These are phyloP conservation scores for Varanus komodoensis DNA, from an alignment of 2,113 vertebrate genomes.

Conservation along the genomic window DNA sequence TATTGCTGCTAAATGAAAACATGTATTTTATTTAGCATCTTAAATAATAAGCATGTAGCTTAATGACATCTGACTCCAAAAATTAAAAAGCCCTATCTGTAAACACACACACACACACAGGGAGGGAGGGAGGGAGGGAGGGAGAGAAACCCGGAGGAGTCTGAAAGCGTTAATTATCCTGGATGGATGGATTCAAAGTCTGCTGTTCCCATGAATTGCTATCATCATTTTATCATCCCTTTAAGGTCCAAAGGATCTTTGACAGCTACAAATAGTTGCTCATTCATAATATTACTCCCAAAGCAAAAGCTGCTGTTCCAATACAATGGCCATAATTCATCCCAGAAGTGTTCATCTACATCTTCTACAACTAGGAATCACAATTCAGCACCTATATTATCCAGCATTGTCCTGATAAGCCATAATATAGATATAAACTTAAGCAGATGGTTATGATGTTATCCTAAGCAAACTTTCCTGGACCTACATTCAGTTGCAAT, in stretches of 20 bases:
- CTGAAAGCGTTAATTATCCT: constrained; percentile 29
- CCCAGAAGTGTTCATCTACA: constrained; percentile 57
- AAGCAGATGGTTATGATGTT: constrained; percentile 27
- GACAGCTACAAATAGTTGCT: constrained; percentile 22
- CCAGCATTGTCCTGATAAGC: constrained; percentile 47
- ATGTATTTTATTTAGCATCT: constrained; percentile 24
- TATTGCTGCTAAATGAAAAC: constrained; percentile 39
- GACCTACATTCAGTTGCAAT: background rate
- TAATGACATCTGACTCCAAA: constrained; percentile 31
- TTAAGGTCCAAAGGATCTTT: constrained; percentile 15
- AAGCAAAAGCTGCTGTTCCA: constrained; percentile 55
- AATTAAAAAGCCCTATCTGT: too few species aligned
- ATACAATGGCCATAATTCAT: constrained; percentile 52
- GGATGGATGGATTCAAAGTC: background rate
- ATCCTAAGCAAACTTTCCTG: background rate
- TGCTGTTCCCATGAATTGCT: constrained; percentile 32
- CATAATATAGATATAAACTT: constrained; percentile 33
- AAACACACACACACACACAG: too few species aligned
- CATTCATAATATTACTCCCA: constrained; percentile 41
- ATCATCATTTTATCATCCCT: background rate
- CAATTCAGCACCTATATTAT: background rate
- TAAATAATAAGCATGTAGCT: constrained; percentile 10
- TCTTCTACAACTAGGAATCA: constrained; percentile 61
- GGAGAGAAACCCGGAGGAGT: constrained; percentile 23
- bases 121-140: too few species aligned